These are phyloP conservation scores for Heliconius melpomene DNA, from an alignment of 1,140 invertebrate species.

Conservation along the genomic window DNA sequence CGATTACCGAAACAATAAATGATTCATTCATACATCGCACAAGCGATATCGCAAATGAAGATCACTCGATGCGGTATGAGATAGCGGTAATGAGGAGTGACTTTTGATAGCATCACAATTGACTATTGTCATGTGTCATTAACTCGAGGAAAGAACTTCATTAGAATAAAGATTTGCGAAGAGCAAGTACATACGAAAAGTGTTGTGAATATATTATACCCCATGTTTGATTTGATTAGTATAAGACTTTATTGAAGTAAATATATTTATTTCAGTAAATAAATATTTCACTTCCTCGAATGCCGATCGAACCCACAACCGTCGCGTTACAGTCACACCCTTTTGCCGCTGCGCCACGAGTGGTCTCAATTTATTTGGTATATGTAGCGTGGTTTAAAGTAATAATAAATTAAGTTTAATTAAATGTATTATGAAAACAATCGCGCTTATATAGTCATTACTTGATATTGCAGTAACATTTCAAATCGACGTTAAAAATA, in stretches of 20 bases:
- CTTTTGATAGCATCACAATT: slow-evolving; percentile 56
- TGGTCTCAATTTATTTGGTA: too few relatives aligned
- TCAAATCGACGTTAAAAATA: slow-evolving; percentile 17
- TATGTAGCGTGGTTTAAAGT: too few relatives aligned
- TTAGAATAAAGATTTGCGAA: slow-evolving; percentile 24
- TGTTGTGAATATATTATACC: too few relatives aligned
- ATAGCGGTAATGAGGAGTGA: slow-evolving; percentile 52
- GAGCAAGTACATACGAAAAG: not conserved
- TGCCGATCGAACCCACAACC: too few relatives aligned
- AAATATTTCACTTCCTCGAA: too few relatives aligned
- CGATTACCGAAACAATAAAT: slow-evolving; percentile 57
- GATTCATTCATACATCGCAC: slow-evolving; percentile 52
- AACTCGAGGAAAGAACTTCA: slow-evolving; percentile 18
- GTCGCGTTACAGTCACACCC: too few relatives aligned
- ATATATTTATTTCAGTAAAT: not conserved
- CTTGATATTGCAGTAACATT: slow-evolving; percentile 1
- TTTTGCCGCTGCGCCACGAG: too few relatives aligned
- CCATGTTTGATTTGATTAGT: not conserved
- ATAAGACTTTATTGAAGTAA: not conserved
- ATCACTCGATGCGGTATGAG: slow-evolving; percentile 42
- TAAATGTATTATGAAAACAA: too few relatives aligned
- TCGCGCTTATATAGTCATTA: not conserved
- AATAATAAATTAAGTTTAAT: too few relatives aligned
- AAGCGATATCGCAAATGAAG: slow-evolving; percentile 50
- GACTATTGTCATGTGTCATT: slow-evolving; percentile 55